These are phyloP conservation scores for Hiodon tergisus DNA, from an alignment of 2,113 vertebrate genomes.

Conservation along the genomic window DNA sequence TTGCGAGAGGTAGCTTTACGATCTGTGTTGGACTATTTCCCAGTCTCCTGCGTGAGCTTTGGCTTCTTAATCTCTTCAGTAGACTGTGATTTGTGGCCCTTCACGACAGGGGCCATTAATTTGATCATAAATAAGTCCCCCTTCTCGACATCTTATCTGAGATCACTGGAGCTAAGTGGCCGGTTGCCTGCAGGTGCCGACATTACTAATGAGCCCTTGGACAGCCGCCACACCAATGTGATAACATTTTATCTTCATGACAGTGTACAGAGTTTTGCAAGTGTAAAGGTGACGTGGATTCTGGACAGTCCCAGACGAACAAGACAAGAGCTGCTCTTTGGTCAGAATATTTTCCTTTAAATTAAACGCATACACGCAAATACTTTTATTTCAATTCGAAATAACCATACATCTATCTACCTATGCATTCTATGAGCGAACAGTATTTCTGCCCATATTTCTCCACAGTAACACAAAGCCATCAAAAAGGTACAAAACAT, in stretches of 20 bases:
- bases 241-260: background rate
- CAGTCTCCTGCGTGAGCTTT: background rate
- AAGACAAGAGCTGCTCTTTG: no score
- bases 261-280: background rate
- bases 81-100: background rate
- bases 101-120: background rate
- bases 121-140: background rate
- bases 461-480: no score
- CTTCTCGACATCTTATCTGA: background rate
- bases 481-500: no score
- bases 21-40: slow-evolving; percentile 3
- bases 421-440: no score
- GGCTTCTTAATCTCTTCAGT: background rate
- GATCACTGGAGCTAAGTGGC: background rate
- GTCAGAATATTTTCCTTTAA: no score
- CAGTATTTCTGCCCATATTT: no score
- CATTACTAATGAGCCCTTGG: background rate
- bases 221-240: background rate
- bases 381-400: no score
- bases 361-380: no score
- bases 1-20: background rate
- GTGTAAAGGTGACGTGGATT: background rate
- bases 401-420: no score
- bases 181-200: background rate
- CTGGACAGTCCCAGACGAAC: no score